Evolutionary conservation across 53 echinoderm and acorn worm genomes (phyloP).

Genomic region (Holothuria scabra): DNA sequence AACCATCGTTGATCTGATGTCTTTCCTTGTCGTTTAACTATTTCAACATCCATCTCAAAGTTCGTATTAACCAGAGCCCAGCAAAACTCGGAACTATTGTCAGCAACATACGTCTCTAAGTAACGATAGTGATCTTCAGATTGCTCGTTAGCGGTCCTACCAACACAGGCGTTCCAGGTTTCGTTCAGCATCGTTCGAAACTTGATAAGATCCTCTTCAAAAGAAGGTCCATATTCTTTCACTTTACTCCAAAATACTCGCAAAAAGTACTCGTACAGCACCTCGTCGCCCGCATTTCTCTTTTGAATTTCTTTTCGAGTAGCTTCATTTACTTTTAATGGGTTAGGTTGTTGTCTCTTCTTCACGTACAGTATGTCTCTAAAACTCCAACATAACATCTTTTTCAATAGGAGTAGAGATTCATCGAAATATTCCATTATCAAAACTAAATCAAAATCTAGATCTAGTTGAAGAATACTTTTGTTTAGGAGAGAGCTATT

Average conservation of each 20-base stretch:
- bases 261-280: slow-evolving; percentile 62
- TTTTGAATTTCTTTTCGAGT: slow-evolving; percentile 47
- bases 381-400: no score
- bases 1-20: not conserved
- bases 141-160: not conserved
- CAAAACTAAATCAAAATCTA: no score
- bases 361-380: no score
- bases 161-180: slow-evolving; percentile 43
- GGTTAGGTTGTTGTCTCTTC: slow-evolving; percentile 53
- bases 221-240: slow-evolving; percentile 63
- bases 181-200: slow-evolving; percentile 52
- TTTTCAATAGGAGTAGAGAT: no score
- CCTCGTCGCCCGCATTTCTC: slow-evolving; percentile 57
- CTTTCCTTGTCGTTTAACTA: slow-evolving; percentile 5
- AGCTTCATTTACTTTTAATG: slow-evolving; percentile 9
- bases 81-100: slow-evolving; percentile 8
- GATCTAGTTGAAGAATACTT: no score
- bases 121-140: slow-evolving; percentile 4
- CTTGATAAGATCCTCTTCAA: slow-evolving; percentile 44
- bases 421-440: no score
- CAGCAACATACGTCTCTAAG: not conserved
- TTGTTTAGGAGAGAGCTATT: no score
- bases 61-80: slow-evolving; percentile 25
- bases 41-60: slow-evolving; percentile 25
- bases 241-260: no score